Evolutionary conservation across 2,113 vertebrate species (phyloP).

Genomic region (Vanacampus margaritifer): DNA sequence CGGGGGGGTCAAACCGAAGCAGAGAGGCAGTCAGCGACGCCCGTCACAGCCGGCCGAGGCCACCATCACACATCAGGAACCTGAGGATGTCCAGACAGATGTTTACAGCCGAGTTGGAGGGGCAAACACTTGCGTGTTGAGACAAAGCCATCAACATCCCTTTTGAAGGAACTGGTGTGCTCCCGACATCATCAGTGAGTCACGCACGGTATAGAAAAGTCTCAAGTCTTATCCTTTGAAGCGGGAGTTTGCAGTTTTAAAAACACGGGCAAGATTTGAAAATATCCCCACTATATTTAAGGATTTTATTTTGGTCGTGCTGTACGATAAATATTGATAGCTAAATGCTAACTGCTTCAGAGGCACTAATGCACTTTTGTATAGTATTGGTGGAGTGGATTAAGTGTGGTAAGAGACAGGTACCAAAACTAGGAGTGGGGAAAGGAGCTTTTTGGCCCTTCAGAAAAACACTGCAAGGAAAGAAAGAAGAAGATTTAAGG

Average conservation of each 20-base stretch:
- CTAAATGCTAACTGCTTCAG: too few relatives aligned
- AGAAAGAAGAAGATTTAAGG: constrained; percentile 1
- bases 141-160: not conserved
- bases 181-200: not conserved
- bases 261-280: too few relatives aligned
- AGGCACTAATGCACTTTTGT: too few relatives aligned
- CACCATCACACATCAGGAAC: constrained; percentile 79
- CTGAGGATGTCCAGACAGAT: constrained; percentile 36
- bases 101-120: not conserved
- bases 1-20: constrained; percentile 46
- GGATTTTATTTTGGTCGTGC: too few relatives aligned
- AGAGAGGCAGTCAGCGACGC: constrained; percentile 57
- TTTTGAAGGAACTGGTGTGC: not conserved
- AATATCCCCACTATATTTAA: too few relatives aligned
- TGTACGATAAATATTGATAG: too few relatives aligned
- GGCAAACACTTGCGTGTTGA: not conserved
- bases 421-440: not conserved
- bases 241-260: too few relatives aligned
- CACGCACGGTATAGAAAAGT: too few relatives aligned
- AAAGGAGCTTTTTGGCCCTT: not conserved
- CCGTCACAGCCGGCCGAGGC: constrained; percentile 71
- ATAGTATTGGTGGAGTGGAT: too few relatives aligned
- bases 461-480: not conserved
- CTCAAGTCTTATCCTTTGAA: too few relatives aligned
- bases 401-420: not conserved